Evolutionary conservation across 2,888 invertebrate species (phyloP).

Genomic region (Quadroppia sp.): DNA sequence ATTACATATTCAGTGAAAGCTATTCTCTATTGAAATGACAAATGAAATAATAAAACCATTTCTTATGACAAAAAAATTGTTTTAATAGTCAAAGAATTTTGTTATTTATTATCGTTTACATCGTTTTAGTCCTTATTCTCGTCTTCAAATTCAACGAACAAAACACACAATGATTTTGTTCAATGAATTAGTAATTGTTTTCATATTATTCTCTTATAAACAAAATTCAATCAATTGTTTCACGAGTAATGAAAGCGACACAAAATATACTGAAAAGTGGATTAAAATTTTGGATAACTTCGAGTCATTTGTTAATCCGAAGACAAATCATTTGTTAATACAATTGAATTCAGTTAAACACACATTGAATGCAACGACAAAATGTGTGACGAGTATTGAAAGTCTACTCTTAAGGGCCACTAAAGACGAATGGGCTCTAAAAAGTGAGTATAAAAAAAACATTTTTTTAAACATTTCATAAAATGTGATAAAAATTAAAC

Average conservation of each 20-base stretch:
- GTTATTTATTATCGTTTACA: too few species aligned
- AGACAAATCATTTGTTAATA: background rate
- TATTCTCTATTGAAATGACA: too few species aligned
- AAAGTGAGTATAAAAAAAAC: constrained; percentile 34
- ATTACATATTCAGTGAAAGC: too few species aligned
- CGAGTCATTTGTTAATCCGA: constrained; percentile 3
- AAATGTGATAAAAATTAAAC: background rate
- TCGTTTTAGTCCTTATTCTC: too few species aligned
- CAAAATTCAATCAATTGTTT: background rate
- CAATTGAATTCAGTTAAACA: constrained; percentile 19
- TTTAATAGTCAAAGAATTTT: too few species aligned
- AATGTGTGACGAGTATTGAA: constrained; percentile 35
- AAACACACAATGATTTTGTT: too few species aligned
- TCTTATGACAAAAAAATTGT: too few species aligned
- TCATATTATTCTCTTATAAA: background rate
- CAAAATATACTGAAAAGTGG: background rate
- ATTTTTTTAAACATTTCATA: too few species aligned
- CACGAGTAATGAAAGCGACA: background rate
- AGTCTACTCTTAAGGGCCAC: constrained; percentile 21
- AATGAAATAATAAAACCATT: too few species aligned
- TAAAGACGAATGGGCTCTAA: constrained; percentile 35
- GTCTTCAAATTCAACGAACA: too few species aligned
- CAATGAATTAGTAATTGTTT: background rate
- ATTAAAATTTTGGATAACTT: constrained; percentile 21
- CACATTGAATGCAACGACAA: background rate